Conservation (phyloP, 2,797 vertebrate genomes). For the Knipowitschia caucasica region DNA sequence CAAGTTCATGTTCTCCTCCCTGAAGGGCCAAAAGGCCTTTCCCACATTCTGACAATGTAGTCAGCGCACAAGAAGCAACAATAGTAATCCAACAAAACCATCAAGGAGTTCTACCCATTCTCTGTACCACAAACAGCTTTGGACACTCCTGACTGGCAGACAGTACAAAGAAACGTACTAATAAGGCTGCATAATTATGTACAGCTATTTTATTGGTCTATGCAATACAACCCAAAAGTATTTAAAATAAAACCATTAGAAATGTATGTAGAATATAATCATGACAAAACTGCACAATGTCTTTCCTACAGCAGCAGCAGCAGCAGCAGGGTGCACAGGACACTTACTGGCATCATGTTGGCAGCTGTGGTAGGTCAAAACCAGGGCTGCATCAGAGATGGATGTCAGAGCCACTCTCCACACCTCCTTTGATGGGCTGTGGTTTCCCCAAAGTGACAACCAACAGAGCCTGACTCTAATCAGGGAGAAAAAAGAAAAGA, state of each 20-base stretch:
- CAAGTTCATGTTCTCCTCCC: conserved; percentile 29
- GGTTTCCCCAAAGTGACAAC: conserved; percentile 54
- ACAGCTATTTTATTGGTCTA: too few species aligned
- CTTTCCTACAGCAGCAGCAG: not conserved
- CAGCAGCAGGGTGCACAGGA: not conserved
- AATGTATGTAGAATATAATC: not conserved
- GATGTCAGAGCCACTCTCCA: conserved; percentile 16
- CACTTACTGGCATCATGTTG: conserved; percentile 72
- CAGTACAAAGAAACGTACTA: not conserved
- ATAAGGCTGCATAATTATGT: not conserved
- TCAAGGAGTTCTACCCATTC: conserved; percentile 36
- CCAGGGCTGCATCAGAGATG: conserved; percentile 38
- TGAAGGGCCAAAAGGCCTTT: conserved; percentile 28
- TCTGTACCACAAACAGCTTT: conserved; percentile 15
- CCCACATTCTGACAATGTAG: conserved; percentile 49
- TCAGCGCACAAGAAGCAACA: conserved; percentile 52
- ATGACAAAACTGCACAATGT: not conserved
- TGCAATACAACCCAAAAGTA: too few species aligned
- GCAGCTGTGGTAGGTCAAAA: conserved; percentile 47
- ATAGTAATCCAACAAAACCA: conserved; percentile 57
- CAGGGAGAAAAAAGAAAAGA: conserved; percentile 4
- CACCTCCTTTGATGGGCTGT: conserved; percentile 45
- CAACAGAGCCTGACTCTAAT: conserved; percentile 49
- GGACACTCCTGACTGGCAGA: conserved; percentile 17
- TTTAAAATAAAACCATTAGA: not conserved